Conservation (phyloP, 2,113 vertebrate genomes). For the Nansenia antarctica region DNA sequence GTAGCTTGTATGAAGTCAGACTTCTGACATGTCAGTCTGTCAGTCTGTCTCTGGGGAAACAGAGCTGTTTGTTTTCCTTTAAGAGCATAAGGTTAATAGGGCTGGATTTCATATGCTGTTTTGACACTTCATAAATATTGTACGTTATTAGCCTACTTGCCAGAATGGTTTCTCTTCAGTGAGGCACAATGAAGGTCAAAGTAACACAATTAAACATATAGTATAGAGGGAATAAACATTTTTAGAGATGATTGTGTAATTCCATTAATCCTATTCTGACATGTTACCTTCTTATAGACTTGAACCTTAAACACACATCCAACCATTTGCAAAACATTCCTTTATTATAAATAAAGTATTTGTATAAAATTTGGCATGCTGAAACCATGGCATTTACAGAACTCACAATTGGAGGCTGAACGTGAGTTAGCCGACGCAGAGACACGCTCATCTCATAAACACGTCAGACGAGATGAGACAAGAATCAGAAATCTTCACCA, state of each 20-base stretch:
- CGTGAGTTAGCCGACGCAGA: slow-evolving; percentile 84
- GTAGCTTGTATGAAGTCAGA: too few species aligned
- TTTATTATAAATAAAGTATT: slow-evolving; percentile 99
- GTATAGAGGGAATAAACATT: too few species aligned
- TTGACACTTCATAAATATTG: neutral
- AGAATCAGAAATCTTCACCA: slow-evolving; percentile 88
- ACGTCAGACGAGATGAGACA: slow-evolving; percentile 84
- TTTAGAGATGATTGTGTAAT: neutral
- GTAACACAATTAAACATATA: neutral
- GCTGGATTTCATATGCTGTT: neutral
- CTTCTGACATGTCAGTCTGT: neutral
- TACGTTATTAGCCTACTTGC: neutral
- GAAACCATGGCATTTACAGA: slow-evolving; percentile 89
- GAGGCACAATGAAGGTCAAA: neutral
- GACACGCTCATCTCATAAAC: slow-evolving; percentile 86
- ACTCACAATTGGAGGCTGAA: slow-evolving; percentile 87
- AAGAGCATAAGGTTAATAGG: neutral
- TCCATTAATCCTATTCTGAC: neutral
- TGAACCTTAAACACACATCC: slow-evolving; percentile 69
- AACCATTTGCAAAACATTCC: slow-evolving; percentile 95
- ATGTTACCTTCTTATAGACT: neutral
- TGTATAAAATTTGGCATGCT: slow-evolving; percentile 97
- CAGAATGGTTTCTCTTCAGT: neutral
- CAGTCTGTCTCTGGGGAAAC: neutral
- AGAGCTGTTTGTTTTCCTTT: neutral